Evolutionary conservation across 2,888 invertebrate genomes (phyloP), one percentile per base, ranked within the genome.

Genomic region (Microctonus aethiopoides): DNA sequence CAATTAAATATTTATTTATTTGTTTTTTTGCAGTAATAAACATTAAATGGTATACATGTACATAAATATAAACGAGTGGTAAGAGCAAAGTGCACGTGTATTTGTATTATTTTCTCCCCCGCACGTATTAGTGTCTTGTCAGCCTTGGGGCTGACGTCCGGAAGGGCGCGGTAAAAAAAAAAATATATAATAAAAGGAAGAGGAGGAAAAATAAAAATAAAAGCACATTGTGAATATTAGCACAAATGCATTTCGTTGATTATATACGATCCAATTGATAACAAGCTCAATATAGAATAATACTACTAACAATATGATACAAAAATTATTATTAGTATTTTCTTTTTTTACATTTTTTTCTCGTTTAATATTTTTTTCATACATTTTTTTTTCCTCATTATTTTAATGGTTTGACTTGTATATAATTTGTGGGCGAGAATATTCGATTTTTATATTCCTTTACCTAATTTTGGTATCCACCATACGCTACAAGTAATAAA

Each of bases 241-340:
- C 61, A 78, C 77, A 80, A 84, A 83, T 83, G 82, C 84, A 84
- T 80, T 81, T 79, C 78, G 78, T 79, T 81, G 81, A 83, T 84
- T 83, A 81, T 63, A 60, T 78, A 79, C 76, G 80, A 81, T 80
- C 76, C 73, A 75, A 77, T 39, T 10, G 57, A 57, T 57, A 57
- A 56, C 13, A 11, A 56, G 26, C 26, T 11, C 13, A 56, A 26
- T 13, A 24, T 56, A 24, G 46, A 34, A n/a, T n/a, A n/a, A 46
- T 46, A 16, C 46, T n/a, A 16, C 16, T 46, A n/a, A n/a, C 16
- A 46, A 46, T 46, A 46, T 46, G 46, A 46, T 46, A 46, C 46
- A 16, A 16, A 46, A 46, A 16, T 46, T 46, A 16, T 46, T 46
- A 16, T 6, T 16, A 7, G 7, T 7, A 4, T 46, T 20, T 46